A percentile compares a stretch with the other conserved stretches of the same genome.
Evolutionary conservation across 1,140 invertebrate species (phyloP).

Genomic region (Drosophila nebulosa): DNA sequence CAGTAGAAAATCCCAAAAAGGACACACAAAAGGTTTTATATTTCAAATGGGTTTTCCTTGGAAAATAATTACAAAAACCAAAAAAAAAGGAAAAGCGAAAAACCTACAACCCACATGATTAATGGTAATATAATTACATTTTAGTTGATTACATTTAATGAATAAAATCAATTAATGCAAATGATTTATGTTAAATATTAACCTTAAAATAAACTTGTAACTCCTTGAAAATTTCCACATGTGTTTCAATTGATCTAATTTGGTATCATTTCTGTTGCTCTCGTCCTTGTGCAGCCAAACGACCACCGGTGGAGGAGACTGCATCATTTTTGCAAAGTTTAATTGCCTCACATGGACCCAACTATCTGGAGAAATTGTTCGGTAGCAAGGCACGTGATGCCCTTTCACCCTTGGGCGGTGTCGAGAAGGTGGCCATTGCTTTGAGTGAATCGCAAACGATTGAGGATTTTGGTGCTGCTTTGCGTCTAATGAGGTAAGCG

Average conservation of each 20-base stretch:
- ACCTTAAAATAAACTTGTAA: conserved; percentile 17
- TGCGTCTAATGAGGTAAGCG: conserved; percentile 80
- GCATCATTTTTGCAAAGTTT: conserved; percentile 96
- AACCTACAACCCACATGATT: neutral
- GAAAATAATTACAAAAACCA: neutral
- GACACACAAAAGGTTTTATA: neutral
- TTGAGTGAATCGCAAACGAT: conserved; percentile 97
- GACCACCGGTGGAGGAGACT: conserved; percentile 97
- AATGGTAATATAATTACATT: neutral
- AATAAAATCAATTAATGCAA: conserved; percentile 40
- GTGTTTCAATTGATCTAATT: conserved; percentile 19
- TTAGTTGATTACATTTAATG: conserved; percentile 26
- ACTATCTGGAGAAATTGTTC: conserved; percentile 97
- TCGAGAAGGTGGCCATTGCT: conserved; percentile 96
- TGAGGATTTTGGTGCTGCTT: conserved; percentile 83
- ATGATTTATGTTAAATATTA: conserved; percentile 2
- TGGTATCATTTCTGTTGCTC: neutral
- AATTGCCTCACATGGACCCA: conserved; percentile 95
- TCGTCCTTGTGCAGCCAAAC: conserved; percentile 86
- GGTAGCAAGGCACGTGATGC: conserved; percentile 95
- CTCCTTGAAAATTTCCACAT: neutral
- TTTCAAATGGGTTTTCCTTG: neutral
- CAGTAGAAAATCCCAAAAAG: neutral
- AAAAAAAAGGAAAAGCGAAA: neutral
- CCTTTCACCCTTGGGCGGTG: conserved; percentile 93